These are phyloP conservation scores for Gnatocerus cornutus DNA, from an alignment of 2,888 invertebrate genomes.

Conservation along the genomic window DNA sequence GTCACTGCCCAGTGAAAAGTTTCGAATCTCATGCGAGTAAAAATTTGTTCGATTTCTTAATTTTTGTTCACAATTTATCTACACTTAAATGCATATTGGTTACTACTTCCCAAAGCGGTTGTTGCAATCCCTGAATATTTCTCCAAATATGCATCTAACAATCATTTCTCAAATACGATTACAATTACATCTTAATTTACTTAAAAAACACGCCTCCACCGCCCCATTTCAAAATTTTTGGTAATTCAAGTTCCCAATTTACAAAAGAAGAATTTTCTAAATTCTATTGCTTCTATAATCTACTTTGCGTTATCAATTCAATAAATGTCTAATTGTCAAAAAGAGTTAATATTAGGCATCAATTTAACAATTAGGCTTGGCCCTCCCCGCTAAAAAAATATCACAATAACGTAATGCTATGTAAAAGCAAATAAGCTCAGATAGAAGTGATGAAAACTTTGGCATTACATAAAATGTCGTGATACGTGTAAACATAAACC, in stretches of 20 bases:
- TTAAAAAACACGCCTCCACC: too few species aligned
- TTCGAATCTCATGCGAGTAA: too few species aligned
- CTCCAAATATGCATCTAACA: too few species aligned
- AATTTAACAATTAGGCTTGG: constrained; percentile 10
- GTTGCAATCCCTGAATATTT: too few species aligned
- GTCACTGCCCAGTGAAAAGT: too few species aligned
- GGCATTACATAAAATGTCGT: constrained; percentile 38
- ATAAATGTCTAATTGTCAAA: constrained; percentile 2
- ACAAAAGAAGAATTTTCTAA: neutral
- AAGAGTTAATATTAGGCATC: neutral
- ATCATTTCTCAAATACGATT: too few species aligned
- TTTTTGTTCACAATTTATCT: too few species aligned
- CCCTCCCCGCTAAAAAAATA: constrained; percentile 19
- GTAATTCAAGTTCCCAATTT: constrained; percentile 23
- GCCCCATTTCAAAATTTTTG: neutral
- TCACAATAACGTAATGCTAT: constrained; percentile 41
- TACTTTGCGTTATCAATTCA: neutral
- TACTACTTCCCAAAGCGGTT: too few species aligned
- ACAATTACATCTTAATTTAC: too few species aligned
- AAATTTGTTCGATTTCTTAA: too few species aligned
- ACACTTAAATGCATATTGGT: too few species aligned
- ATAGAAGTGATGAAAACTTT: constrained; percentile 25
- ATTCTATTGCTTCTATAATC: constrained; percentile 7
- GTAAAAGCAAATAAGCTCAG: neutral
- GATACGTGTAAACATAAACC: constrained; percentile 6